Percentiles rank a stretch among this genome's conserved stretches.
Evolutionary conservation across 1,140 invertebrate genomes (phyloP).

Genomic region (Brachionus angularis): DNA sequence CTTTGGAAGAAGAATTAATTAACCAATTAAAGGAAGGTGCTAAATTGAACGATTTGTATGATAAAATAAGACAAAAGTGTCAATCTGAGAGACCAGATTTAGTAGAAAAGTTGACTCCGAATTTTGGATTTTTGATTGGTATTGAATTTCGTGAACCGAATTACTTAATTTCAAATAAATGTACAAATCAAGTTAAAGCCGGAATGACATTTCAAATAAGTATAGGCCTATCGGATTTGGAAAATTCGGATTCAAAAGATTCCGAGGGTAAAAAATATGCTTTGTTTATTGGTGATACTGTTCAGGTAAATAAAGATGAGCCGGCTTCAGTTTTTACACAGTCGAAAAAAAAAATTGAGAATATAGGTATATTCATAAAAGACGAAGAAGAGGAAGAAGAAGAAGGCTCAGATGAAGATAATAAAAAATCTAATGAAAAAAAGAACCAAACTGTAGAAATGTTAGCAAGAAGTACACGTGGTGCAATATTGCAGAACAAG

Average conservation of each 20-base stretch:
- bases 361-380: constrained; percentile 91
- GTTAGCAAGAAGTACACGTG: constrained; percentile 56
- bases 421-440: constrained; percentile 65
- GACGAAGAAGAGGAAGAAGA: constrained; percentile 71
- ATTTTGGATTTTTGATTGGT: constrained; percentile 72
- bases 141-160: constrained; percentile 95
- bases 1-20: constrained; percentile 84
- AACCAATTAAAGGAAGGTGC: constrained; percentile 72
- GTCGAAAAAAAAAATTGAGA: constrained; percentile 87
- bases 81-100: constrained; percentile 81
- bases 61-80: constrained; percentile 73
- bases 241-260: constrained; percentile 72
- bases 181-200: constrained; percentile 54
- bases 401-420: constrained; percentile 63
- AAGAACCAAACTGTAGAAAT: constrained; percentile 60
- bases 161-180: constrained; percentile 84
- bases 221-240: constrained; percentile 82
- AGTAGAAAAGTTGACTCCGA: constrained; percentile 86
- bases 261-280: constrained; percentile 84
- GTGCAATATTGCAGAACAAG: constrained; percentile 53
- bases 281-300: constrained; percentile 92
- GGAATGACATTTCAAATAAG: constrained; percentile 96
- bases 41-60: constrained; percentile 69
- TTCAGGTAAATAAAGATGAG: constrained; percentile 83
- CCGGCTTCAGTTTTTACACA: constrained; percentile 81